Base-by-base conservation (phyloP, 2,888 invertebrate genomes). In the Morpho helenor region DNA sequence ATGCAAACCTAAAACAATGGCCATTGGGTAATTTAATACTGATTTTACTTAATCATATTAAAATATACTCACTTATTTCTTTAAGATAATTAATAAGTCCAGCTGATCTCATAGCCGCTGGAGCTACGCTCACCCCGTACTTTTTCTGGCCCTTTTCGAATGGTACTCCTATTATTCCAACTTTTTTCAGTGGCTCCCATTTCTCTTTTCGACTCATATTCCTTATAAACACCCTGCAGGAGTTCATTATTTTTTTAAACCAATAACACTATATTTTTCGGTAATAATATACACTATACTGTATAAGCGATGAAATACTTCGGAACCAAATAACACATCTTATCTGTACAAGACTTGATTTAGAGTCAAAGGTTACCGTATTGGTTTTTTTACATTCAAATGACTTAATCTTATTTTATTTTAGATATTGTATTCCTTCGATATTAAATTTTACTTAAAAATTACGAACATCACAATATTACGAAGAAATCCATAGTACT, bases 101-200 rank as follows among this genome's bases (percentile, higher is more conserved):
- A 8, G 92, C 91, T 22, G 91, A 80, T 66, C 96, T 88, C 64
- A 96, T 83, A 0, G 91, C 91, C 47, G 93, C 92, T 0, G 96
- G 96, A 1, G 94, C 96, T 62, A 92, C 80, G 54, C 93, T 94
- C 1, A 95, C 95, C 31, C 96, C 96, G 68, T 88, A 86, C 75
- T 94, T 95, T 64, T 87, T 89, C 80, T 96, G 96, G 0, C 96
- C 96, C 73, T 95, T 95, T 67, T 93, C 93, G 73, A 96, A 96
- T 6, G 96, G 96, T 43, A 96, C 95, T n/a, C 96, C 96, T 57
- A 96, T 84, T 68, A 96, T 91, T 46, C 96, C 96, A 50, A 96
- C 91, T 83, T 90, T 92, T 43, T 76, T 74, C 66, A 87, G 68
- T 2, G 83, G 77, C 62, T 77, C 69, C 80, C 76, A 82, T 64